Percentiles rank a stretch among this genome's conserved stretches.
Conservation (phyloP, 1,140 invertebrate genomes). For the Nymphalis io region DNA sequence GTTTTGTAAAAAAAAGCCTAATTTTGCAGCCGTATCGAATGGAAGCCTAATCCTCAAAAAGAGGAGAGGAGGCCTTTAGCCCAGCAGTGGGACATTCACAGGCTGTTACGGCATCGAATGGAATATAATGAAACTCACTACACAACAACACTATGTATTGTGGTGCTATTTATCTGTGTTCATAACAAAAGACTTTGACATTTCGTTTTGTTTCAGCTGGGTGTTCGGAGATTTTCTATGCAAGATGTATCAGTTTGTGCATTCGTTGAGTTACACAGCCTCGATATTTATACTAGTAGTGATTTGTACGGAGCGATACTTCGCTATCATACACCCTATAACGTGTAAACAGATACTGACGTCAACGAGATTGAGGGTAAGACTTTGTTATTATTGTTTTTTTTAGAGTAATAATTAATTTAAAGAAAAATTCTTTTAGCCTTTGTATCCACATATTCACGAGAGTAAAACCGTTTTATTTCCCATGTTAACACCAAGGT, state of each 20-base stretch:
- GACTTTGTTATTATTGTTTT: not conserved
- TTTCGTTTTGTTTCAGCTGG: conserved; percentile 83
- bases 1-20: no score
- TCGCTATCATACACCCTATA: conserved; percentile 91
- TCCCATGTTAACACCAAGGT: no score
- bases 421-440: no score
- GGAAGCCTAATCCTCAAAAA: no score
- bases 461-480: no score
- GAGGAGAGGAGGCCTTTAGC: no score
- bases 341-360: conserved; percentile 89
- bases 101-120: no score
- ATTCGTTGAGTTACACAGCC: conserved; percentile 89
- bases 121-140: no score
- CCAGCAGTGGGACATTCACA: no score
- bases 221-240: conserved; percentile 89
- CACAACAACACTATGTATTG: no score
- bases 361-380: conserved; percentile 85
- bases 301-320: conserved; percentile 90
- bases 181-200: not conserved
- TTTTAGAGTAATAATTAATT: not conserved
- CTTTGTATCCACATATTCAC: no score
- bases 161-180: not conserved
- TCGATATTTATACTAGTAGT: conserved; percentile 91
- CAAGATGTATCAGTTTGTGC: conserved; percentile 92
- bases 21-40: no score